Evolutionary conservation across 2,888 invertebrate species (phyloP).

Genomic region (Diarsia brunnea): DNA sequence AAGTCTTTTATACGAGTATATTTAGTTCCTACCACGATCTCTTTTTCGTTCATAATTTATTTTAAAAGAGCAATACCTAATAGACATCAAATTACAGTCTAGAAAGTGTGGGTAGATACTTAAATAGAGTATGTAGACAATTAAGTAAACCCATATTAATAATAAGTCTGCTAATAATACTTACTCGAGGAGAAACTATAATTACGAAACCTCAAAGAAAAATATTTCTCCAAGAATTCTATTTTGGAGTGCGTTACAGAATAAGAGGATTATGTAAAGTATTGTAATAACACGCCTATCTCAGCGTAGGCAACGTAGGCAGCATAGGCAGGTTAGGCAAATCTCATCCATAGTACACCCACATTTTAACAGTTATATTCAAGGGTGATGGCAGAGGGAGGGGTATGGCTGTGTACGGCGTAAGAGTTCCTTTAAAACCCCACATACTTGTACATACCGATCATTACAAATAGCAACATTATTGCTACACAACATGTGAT

Average conservation of each 20-base stretch:
- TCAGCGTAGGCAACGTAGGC: too few species aligned
- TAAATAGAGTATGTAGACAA: neutral
- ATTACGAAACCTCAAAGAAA: neutral
- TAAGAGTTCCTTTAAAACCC: neutral
- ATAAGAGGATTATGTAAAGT: neutral
- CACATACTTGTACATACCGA: neutral
- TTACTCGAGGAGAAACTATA: neutral
- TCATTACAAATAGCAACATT: slow-evolving; percentile 19
- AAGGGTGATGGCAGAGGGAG: neutral
- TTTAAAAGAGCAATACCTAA: too few species aligned
- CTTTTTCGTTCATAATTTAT: too few species aligned
- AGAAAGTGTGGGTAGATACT: neutral
- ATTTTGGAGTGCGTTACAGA: neutral
- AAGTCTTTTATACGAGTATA: neutral
- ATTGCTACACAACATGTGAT: slow-evolving; percentile 43
- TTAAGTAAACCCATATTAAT: neutral
- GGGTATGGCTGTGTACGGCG: neutral
- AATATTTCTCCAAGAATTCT: neutral
- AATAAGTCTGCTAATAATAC: neutral
- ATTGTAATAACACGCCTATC: neutral
- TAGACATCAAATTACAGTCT: too few species aligned
- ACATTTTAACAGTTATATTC: neutral
- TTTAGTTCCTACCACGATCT: too few species aligned
- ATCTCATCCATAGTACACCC: too few species aligned
- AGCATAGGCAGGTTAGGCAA: neutral